Evolutionary conservation across 2,888 invertebrate species (phyloP), one percentile per base, ranked within the genome.

Genomic region (Hipparchia semele): DNA sequence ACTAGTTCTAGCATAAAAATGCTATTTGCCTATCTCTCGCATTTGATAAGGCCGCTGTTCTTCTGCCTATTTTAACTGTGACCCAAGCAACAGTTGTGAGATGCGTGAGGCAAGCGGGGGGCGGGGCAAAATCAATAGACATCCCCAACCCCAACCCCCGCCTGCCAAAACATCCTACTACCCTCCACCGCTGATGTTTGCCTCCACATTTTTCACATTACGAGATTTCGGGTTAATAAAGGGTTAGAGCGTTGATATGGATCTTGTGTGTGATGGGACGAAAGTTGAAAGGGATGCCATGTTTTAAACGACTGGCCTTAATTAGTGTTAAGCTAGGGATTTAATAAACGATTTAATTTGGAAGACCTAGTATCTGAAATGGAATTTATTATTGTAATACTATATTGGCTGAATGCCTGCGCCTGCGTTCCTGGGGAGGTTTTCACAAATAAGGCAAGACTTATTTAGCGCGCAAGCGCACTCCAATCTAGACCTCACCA

Each of bases 81-180:
- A 80, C 77, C 82, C 84, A 86, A 92, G 92, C 93, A 93, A 93
- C 93, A 93, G 93, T 92, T 93, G 89, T 82, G 90, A 90, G 90
- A 87, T 87, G 89, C 88, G 91, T 89, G 84, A 80, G 84, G 84
- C 83, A 85, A 74, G 79, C 45, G 82, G 84, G 83, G 45, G 45
- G 56, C 45, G 67, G 56, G 39, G 56, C 8, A 56, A 67, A 67
- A 85, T 84, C 83, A 82, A 86, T 83, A 80, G 79, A 79, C 82
- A 84, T 84, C 86, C 86, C 82, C 5, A 39, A 84, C 86, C 78
- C 80, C 85, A 85, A 86, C 81, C 80, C 78, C 79, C 77, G 79
- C 81, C 80, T 76, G 74, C 84, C 83, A 82, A 83, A 85, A 83
- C 80, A 80, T 82, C 77, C 78, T 69, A 68, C 68, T 78, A 73